Base-by-base conservation (phyloP, 2,888 invertebrate species). In the Lasioglossum vierecki region DNA sequence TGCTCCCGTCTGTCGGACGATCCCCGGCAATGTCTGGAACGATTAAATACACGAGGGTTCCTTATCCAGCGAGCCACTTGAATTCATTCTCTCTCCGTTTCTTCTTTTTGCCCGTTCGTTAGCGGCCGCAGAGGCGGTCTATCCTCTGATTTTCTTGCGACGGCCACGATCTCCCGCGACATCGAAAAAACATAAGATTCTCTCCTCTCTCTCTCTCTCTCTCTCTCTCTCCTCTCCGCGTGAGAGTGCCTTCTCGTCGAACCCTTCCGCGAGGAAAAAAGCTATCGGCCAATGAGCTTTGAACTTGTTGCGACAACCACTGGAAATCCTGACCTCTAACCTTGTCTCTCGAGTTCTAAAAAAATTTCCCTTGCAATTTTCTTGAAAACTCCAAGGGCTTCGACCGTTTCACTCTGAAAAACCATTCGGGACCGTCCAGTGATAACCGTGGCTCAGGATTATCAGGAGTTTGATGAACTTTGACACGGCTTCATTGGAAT, bases 31-130 rank as follows among this genome's bases (percentile, higher is more conserved):
- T 35, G 79, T 86, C 70, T 80, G 78, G 35, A 70, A 73, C 83
- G 80, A 86, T 83, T 83, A 86, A 86, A 80, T 79, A 68, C 86
- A 75, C 86, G 78, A 78, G 63, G 80, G 79, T 57, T 76, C 49
- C 76, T 84, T 90, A 89, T 88, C 82, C 78, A 63, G 70, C 41
- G 60, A 79, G 82, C 77, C 78, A 80, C 73, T 86, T 89, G 49
- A 90, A 88, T 88, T 86, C 78, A 73, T 39, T 68, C 79, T 57
- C 53, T 53, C 8, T 57, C 39, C n/a, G 57, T 80, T 74, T 82
- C 72, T 60, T 83, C 85, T 84, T 74, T 71, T 83, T 82, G 46
- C 46, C 49, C 22, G 53, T 72, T 85, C 68, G 68, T 79, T 73
- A 70, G 79, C 49, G 18, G 39, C 66, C 46, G 57, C 72, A 68